Conservation (phyloP, 1,140 invertebrate species). For the Phocides pigmalion region DNA sequence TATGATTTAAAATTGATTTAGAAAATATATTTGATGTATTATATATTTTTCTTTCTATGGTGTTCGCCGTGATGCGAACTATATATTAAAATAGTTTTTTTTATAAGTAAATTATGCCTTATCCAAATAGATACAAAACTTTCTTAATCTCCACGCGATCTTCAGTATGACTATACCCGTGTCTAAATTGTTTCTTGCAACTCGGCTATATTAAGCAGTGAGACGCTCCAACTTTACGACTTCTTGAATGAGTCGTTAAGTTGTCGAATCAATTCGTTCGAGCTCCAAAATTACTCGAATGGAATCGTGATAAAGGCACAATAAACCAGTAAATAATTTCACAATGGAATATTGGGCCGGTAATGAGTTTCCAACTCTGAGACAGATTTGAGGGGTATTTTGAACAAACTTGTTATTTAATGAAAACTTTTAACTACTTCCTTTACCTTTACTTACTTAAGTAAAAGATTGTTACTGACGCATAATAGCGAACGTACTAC, state of each 20-base stretch:
- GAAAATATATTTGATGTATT: no score
- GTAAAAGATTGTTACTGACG: no score
- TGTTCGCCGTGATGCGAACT: no score
- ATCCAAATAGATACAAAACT: slow-evolving; percentile 50
- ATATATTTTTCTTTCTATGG: no score
- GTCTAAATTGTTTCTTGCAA: slow-evolving; percentile 82
- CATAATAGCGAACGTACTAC: no score
- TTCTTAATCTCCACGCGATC: slow-evolving; percentile 30
- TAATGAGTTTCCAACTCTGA: slow-evolving; percentile 27
- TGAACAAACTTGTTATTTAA: slow-evolving; percentile 19
- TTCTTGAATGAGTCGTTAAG: slow-evolving; percentile 79
- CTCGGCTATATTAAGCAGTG: slow-evolving; percentile 80
- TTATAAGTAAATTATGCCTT: slow-evolving; percentile 40
- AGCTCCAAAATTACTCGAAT: slow-evolving; percentile 62
- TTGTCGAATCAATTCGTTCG: slow-evolving; percentile 75
- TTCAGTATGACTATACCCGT: slow-evolving; percentile 66
- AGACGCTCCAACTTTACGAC: slow-evolving; percentile 77
- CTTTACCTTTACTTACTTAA: neutral
- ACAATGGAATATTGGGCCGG: slow-evolving; percentile 32
- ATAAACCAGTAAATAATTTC: slow-evolving; percentile 33
- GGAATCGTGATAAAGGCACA: slow-evolving; percentile 43
- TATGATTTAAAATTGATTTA: no score
- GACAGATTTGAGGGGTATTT: slow-evolving; percentile 14
- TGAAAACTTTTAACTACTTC: slow-evolving; percentile 7
- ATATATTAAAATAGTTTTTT: no score